Base-by-base conservation (phyloP, 1,140 invertebrate species). In the Episyrphus balteatus region DNA sequence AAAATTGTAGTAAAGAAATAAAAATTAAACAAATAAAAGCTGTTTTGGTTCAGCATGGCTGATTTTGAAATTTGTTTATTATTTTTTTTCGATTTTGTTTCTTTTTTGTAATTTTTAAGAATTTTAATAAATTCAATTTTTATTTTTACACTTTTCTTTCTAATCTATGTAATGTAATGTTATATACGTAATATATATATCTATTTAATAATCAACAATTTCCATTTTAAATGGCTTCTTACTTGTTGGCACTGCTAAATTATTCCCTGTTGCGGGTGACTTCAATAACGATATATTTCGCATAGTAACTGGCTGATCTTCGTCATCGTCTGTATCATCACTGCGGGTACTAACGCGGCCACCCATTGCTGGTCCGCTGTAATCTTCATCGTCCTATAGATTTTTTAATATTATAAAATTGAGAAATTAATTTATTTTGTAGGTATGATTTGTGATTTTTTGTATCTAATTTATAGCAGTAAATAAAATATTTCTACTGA, bases 291-390 rank as follows among this genome's bases (percentile, higher is more conserved):
- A 55, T 52, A 59, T 50, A 46, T 56, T 51, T 31, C 42, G 58
- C 62, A 68, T 68, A 26, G 61, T 68, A 50, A 62, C 59, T 7
- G 66, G 66, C 50, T 65, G 62, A 49, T 66, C 62, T 34, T 68
- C 65, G 17, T 55, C 53, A 26, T 68, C 65, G 18, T 68, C 66
- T 21, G 62, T 63, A 42, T 55, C 64, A 46, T 68, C 65, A 45
- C 62, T 68, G 42, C 57, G 59, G 2, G 61, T 62, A 48, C 62
- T 62, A 15, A 68, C 55, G 49, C 55, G 62, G 7, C 66, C 66
- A 32, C 65, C 66, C 47, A 68, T 49, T n/a, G 65, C 61, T 3
- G 65, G 56, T 12, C 65, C 63, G 51, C 60, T 68, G 31, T 55
- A 68, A 42, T 68, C 62, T 47, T 66, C 61, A 43, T 68, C 62